Percentiles rank a stretch among this genome's conserved stretches.
Evolutionary conservation across 2,888 invertebrate genomes (phyloP).

Genomic region (Bugula neritina): DNA sequence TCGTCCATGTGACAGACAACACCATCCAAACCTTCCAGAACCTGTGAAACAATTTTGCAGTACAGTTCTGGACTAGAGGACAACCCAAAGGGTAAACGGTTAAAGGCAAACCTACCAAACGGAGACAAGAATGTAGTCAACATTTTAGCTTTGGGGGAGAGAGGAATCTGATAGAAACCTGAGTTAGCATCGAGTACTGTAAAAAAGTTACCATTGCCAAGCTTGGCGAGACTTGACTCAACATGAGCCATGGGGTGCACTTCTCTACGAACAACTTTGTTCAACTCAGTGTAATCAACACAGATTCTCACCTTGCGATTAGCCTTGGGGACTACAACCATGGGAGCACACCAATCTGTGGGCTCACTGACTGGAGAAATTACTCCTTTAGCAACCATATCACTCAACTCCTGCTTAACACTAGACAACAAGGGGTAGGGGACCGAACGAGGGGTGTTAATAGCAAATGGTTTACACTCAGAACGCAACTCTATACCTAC

Average conservation of each 20-base stretch:
- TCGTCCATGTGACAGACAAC: slow-evolving; percentile 41
- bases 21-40: slow-evolving; percentile 42
- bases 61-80: slow-evolving; percentile 52
- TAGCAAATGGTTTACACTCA: not conserved
- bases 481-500: not conserved
- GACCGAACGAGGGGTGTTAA: slow-evolving; percentile 16
- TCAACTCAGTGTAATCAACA: slow-evolving; percentile 9
- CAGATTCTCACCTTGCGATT: not conserved
- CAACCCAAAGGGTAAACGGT: slow-evolving; percentile 35
- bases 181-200: slow-evolving; percentile 32
- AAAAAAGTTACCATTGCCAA: slow-evolving; percentile 30
- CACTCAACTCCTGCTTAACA: not conserved
- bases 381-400: slow-evolving; percentile 2
- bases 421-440: not conserved
- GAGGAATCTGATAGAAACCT: slow-evolving; percentile 31
- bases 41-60: slow-evolving; percentile 48
- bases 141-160: slow-evolving; percentile 29
- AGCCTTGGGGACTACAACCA: not conserved
- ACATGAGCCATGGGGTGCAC: slow-evolving; percentile 29
- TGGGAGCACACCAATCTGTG: not conserved
- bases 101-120: slow-evolving; percentile 35
- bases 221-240: slow-evolving; percentile 28
- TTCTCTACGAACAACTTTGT: not conserved
- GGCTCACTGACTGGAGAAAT: not conserved
- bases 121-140: slow-evolving; percentile 36